Percentiles rank a stretch among this genome's conserved stretches.
These are phyloP conservation scores for Eurystomus glaucurus DNA, from an alignment of 2,797 vertebrate species.

Conservation along the genomic window DNA sequence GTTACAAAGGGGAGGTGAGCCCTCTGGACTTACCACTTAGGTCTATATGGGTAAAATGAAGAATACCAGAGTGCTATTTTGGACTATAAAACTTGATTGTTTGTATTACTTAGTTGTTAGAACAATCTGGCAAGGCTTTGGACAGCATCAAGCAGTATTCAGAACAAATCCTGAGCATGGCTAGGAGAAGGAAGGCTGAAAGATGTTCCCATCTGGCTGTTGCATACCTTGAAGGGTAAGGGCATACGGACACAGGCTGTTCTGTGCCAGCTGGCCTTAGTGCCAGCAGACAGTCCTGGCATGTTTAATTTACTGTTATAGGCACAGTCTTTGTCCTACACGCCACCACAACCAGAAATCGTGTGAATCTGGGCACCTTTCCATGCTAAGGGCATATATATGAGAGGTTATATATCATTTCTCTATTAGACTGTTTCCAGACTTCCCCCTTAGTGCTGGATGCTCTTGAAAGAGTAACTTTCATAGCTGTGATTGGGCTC, in stretches of 20 bases:
- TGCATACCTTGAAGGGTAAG: not conserved
- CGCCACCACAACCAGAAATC: not conserved
- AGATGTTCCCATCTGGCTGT: not conserved
- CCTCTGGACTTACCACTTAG: not conserved
- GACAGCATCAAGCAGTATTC: not conserved
- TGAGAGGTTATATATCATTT: not conserved
- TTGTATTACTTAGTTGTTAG: not conserved
- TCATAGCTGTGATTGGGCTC: not conserved
- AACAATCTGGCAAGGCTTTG: not conserved
- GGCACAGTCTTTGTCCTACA: not conserved
- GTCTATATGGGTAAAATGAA: not conserved
- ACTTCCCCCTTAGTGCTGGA: not conserved
- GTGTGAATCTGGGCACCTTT: not conserved
- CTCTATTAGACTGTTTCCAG: not conserved
- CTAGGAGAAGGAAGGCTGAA: not conserved
- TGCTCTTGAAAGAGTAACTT: not conserved
- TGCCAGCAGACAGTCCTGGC: slow-evolving; percentile 18
- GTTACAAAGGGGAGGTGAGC: not conserved
- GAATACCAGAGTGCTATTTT: not conserved
- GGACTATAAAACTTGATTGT: not conserved
- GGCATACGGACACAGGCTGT: not conserved
- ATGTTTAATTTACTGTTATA: not conserved
- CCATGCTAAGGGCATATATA: not conserved
- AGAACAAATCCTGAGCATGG: not conserved
- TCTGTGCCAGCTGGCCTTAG: slow-evolving; percentile 7